Percentiles rank a stretch among this genome's conserved stretches.
Evolutionary conservation across 1,140 invertebrate species (phyloP).

Genomic region (Oedothorax gibbosus): DNA sequence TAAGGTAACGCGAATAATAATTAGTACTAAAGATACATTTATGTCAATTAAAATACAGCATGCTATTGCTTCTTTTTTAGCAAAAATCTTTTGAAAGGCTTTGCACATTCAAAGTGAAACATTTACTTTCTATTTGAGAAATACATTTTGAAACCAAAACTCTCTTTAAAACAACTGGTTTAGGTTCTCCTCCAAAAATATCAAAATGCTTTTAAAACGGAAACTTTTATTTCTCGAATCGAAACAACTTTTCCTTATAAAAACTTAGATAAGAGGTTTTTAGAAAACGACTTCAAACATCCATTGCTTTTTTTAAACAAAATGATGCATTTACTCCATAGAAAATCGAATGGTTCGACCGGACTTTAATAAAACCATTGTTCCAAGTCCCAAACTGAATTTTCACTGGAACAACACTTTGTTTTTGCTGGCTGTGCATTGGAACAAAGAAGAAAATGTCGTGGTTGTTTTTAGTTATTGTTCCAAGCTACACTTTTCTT

Average conservation of each 20-base stretch:
- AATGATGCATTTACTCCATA: slow-evolving; percentile 6
- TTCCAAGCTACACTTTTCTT: not conserved
- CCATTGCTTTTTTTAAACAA: slow-evolving; percentile 19
- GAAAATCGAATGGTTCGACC: slow-evolving; percentile 17
- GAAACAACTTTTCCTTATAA: slow-evolving; percentile 10
- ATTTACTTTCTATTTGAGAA: too few relatives aligned
- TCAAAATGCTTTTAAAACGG: not conserved
- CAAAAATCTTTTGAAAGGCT: too few relatives aligned
- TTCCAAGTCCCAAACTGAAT: slow-evolving; percentile 26
- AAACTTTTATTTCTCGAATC: not conserved
- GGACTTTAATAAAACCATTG: slow-evolving; percentile 46
- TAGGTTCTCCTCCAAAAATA: too few relatives aligned
- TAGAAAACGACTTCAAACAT: slow-evolving; percentile 26
- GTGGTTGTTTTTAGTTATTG: slow-evolving; percentile 29
- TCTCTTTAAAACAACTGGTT: too few relatives aligned
- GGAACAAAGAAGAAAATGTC: slow-evolving; percentile 24
- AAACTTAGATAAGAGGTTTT: slow-evolving; percentile 19
- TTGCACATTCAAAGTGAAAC: too few relatives aligned
- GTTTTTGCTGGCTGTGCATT: slow-evolving; percentile 18
- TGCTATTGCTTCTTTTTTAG: too few relatives aligned
- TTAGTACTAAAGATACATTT: too few relatives aligned
- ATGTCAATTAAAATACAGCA: too few relatives aligned
- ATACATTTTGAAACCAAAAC: too few relatives aligned
- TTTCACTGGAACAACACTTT: slow-evolving; percentile 47
- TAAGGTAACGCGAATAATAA: too few relatives aligned